A percentile compares a stretch with the other conserved stretches of the same genome.
Evolutionary conservation across 2,888 invertebrate genomes (phyloP).

Genomic region (Baronia brevicornis): DNA sequence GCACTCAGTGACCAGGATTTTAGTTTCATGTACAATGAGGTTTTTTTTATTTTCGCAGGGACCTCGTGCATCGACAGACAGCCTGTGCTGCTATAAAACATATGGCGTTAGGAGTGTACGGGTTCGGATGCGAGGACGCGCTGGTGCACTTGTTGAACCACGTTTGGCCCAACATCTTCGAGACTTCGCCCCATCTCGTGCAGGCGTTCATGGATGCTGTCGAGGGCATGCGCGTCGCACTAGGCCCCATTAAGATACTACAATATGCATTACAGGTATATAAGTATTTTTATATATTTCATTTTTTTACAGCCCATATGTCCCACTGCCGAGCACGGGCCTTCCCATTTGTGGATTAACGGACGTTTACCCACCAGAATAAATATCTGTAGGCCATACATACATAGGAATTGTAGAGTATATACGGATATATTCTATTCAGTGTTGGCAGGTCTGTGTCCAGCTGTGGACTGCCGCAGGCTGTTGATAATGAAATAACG

Average conservation of each 20-base stretch:
- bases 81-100: slow-evolving; percentile 99
- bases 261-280: slow-evolving; percentile 95
- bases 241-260: slow-evolving; percentile 96
- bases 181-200: slow-evolving; percentile 99
- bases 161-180: slow-evolving; percentile 99
- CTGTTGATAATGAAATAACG: too few species aligned
- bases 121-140: slow-evolving; percentile 99
- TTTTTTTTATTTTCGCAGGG: slow-evolving; percentile 69
- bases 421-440: too few species aligned
- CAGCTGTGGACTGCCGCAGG: too few species aligned
- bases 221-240: slow-evolving; percentile 96
- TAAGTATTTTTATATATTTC: slow-evolving; percentile 33
- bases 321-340: too few species aligned
- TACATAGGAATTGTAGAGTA: too few species aligned
- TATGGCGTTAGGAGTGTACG: slow-evolving; percentile 98
- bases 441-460: too few species aligned
- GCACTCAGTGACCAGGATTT: not conserved
- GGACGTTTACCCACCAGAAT: too few species aligned
- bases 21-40: not conserved
- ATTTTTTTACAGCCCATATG: too few species aligned
- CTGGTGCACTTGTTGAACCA: slow-evolving; percentile 97
- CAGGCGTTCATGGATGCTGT: slow-evolving; percentile 99
- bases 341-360: too few species aligned
- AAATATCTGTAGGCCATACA: too few species aligned
- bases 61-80: slow-evolving; percentile 98